These are phyloP conservation scores for Mylabris phalerata DNA, from an alignment of 1,140 invertebrate genomes.

Conservation along the genomic window DNA sequence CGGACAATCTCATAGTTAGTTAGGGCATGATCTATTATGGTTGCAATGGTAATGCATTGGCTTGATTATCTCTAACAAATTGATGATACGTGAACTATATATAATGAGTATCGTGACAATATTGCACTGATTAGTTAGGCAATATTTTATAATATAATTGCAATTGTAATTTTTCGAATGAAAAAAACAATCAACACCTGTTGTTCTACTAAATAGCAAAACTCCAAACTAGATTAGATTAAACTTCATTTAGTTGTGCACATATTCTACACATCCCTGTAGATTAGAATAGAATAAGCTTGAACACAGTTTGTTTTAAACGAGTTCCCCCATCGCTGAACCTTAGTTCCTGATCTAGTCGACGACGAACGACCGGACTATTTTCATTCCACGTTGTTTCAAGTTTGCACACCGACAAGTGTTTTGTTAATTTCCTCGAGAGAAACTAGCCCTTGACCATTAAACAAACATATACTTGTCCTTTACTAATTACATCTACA, in stretches of 20 bases:
- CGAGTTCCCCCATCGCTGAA: neutral
- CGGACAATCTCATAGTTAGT: no score
- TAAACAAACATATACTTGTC: no score
- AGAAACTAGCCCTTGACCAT: neutral
- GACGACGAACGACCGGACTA: neutral
- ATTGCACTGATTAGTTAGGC: no score
- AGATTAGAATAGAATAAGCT: constrained; percentile 13
- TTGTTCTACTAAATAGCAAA: constrained; percentile 6
- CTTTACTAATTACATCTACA: no score
- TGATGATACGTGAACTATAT: no score
- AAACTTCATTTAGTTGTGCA: constrained; percentile 20
- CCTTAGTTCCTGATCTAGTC: neutral
- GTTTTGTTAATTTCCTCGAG: constrained; percentile 7
- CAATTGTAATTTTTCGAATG: no score
- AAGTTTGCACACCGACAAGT: constrained; percentile 4
- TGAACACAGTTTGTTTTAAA: constrained; percentile 5
- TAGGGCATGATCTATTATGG: no score
- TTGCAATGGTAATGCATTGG: no score
- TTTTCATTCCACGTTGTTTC: constrained; percentile 5
- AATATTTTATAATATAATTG: no score
- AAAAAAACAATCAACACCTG: constrained; percentile 9
- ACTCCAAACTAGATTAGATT: constrained; percentile 16
- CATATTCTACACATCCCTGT: constrained; percentile 3
- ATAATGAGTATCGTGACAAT: no score
- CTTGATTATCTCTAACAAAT: no score